Evolutionary conservation across 2,888 invertebrate genomes (phyloP), one percentile per base, ranked within the genome.

Genomic region (Julus scanicus): DNA sequence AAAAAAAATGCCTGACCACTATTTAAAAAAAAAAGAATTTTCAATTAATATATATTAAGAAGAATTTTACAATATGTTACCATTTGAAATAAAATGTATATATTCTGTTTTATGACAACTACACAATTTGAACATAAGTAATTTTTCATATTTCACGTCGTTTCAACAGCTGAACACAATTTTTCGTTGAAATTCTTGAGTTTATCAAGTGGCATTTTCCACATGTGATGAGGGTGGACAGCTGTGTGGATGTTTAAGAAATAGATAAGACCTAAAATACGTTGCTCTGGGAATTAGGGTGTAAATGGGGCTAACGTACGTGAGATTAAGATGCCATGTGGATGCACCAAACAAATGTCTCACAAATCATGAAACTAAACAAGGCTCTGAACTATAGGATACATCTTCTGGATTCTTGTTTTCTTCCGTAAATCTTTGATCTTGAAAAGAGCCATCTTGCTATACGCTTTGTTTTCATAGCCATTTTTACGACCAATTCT

Each of bases 361-460:
- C 71, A 71, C 71, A 71, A 71, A 71, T 71, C 71, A 71, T n/a
- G 71, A 71, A 71, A 29, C 20, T 71, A 44, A 71, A 71, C 71
- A 6, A 71, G 29, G 71, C n/a, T 71, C 5, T 20, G 8, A 29
- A 71, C 5, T 29, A 63, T 29, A 29, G 29, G 71, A 71, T 71
- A 71, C 29, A 71, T 71, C 29, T 71, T 63, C n/a, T 3, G 17
- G 63, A n/a, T 5, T 63, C 63, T 1, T 1, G n/a, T n/a, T 29
- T 3, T 71, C 71, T 71, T 20, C 71, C 29, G 5, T n/a, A 71
- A 71, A 71, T 71, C 71, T 71, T 71, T 71, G 71, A 29, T 71
- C 71, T 71, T 71, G 71, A 71, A 71, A 20, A 29, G 9, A 20
- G 17, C 71, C 71, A 71, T 20, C n/a, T 29, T 71, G 71, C 71